These are phyloP conservation scores for Matsumyia berberina DNA, from an alignment of 2,888 invertebrate species.

Conservation along the genomic window DNA sequence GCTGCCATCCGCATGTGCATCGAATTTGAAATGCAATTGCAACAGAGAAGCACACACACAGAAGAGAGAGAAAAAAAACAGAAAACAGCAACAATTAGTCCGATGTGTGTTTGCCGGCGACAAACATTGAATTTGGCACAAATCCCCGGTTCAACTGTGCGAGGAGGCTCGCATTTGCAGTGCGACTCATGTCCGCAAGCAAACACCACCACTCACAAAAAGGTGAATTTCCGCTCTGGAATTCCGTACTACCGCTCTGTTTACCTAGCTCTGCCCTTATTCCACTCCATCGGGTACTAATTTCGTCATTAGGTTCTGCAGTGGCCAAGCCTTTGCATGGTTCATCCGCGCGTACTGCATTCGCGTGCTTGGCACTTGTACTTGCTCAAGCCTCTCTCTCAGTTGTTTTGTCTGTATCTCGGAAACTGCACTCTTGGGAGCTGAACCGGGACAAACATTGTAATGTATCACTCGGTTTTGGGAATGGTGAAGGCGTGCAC, in stretches of 20 bases:
- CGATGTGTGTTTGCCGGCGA: slow-evolving; percentile 65
- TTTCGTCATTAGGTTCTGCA: slow-evolving; percentile 68
- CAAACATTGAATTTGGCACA: slow-evolving; percentile 66
- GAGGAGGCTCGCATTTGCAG: slow-evolving; percentile 9
- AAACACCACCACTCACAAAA: slow-evolving; percentile 32
- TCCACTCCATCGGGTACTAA: slow-evolving; percentile 71
- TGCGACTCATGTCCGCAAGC: slow-evolving; percentile 44
- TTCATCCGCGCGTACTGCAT: neutral
- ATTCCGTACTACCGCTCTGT: slow-evolving; percentile 41
- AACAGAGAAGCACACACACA: neutral
- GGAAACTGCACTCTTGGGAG: slow-evolving; percentile 65
- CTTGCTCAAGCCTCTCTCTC: slow-evolving; percentile 7
- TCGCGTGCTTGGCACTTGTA: slow-evolving; percentile 8
- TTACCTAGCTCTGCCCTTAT: slow-evolving; percentile 51
- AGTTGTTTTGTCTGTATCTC: slow-evolving; percentile 44
- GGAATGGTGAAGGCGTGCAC: slow-evolving; percentile 10
- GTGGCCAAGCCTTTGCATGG: slow-evolving; percentile 52
- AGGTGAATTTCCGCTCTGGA: slow-evolving; percentile 49
- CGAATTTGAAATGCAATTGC: slow-evolving; percentile 25
- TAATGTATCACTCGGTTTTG: slow-evolving; percentile 55
- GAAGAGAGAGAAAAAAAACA: slow-evolving; percentile 11
- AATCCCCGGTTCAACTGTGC: slow-evolving; percentile 35
- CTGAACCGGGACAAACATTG: slow-evolving; percentile 52
- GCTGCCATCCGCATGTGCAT: slow-evolving; percentile 8
- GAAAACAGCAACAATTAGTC: slow-evolving; percentile 60